Evolutionary conservation across 1,140 invertebrate genomes (phyloP), one percentile per base, ranked within the genome.

Genomic region (Eumeta japonica): DNA sequence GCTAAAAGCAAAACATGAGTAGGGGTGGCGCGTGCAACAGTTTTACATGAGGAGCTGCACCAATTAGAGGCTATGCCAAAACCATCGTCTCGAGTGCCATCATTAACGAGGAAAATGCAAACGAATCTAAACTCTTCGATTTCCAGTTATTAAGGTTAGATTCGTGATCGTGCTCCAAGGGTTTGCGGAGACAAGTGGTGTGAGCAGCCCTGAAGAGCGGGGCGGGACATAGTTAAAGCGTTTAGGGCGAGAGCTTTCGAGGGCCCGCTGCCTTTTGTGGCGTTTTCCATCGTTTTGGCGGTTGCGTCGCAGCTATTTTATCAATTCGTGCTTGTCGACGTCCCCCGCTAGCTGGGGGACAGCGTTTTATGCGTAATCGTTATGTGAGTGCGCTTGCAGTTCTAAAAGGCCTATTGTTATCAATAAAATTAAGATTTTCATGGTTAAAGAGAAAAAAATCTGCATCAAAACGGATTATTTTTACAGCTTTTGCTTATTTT

Each of bases 151-250:
- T 67, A 60, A 51, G 55, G 44, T 48, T 46, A 62, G 52, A 64
- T 55, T 68, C 50, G 48, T 48, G 45, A 59, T 57, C 55, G 64
- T 59, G 57, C 44, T 59, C 62, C 55, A 64, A 55, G 62, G 57
- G 58, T 61, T 71, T 73, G 65, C 61, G 68, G 66, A 73, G 66
- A 73, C 62, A 68, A 70, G 68, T 71, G 57, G 64, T 71, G 64
- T 73, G 68, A 73, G 68, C 68, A 73, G 53, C 64, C 66, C 58
- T 73, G 55, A 48, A 73, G 62, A 58, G 62, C 59, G 55, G 65
- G 65, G 68, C 61, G 65, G 65, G 62, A 65, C 59, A 70, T 70
- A 62, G 68, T 71, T 73, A 68, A 73, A 73, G 64, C 68, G 68
- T 71, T 73, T 73, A 73, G 55, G 59, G 52, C 41, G 60, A 73